Percentiles rank a stretch among this genome's conserved stretches.
Conservation (phyloP, 92 coral and sea anemone genomes). For the Umimayanthus chanpuru region DNA sequence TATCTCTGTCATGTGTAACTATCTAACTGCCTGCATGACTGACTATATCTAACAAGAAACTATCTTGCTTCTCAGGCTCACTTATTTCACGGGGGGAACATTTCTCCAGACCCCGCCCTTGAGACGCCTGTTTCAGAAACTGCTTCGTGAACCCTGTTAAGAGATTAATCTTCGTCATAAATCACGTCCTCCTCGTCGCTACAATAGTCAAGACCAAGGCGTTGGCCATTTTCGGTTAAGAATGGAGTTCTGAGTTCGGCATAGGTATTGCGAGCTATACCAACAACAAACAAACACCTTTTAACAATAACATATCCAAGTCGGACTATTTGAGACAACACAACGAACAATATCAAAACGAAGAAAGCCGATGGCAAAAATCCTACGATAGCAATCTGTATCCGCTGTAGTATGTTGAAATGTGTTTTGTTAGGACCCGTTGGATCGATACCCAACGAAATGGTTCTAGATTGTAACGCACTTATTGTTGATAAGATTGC, state of each 20-base stretch:
- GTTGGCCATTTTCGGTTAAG: background rate
- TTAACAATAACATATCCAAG: background rate
- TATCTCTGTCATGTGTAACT: no score
- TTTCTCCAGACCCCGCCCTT: no score
- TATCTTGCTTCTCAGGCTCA: no score
- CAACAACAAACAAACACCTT: background rate
- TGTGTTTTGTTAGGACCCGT: constrained; percentile 20
- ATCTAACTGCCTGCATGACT: no score
- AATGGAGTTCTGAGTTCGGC: background rate
- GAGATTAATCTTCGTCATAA: background rate
- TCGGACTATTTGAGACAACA: background rate
- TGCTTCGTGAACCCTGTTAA: background rate
- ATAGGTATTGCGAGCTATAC: no score
- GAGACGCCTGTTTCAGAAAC: no score
- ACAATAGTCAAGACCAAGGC: background rate
- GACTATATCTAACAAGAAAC: no score
- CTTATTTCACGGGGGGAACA: no score
- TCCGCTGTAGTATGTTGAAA: constrained; percentile 30
- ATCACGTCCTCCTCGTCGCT: background rate
- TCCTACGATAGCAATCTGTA: constrained; percentile 34
- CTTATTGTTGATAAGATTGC: constrained; percentile 7
- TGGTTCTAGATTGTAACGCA: no score
- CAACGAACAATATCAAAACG: constrained; percentile 3
- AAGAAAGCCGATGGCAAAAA: constrained; percentile 11
- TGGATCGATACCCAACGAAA: constrained; percentile 42